Evolutionary conservation across 1,140 invertebrate species (phyloP).

Genomic region (Calosoma granatense): DNA sequence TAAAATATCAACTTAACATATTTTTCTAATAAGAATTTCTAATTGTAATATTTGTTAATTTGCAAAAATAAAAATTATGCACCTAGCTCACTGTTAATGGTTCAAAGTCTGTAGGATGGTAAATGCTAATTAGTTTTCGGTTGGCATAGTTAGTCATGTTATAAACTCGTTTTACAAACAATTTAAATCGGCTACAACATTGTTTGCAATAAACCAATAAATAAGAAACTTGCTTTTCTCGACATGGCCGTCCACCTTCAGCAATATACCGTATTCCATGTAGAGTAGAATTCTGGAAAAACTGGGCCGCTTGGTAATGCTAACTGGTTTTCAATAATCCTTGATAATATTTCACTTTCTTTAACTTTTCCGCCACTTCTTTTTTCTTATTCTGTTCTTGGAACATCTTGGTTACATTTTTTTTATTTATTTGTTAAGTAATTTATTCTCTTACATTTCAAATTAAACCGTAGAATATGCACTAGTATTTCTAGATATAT

Average conservation of each 20-base stretch:
- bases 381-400: not conserved
- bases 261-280: constrained; percentile 51
- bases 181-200: not conserved
- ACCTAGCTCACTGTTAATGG: not conserved
- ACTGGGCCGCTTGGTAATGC: not conserved
- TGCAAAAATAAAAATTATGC: not conserved
- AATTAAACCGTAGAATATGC: too few species aligned
- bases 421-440: too few species aligned
- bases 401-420: too few species aligned
- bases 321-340: not conserved
- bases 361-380: not conserved
- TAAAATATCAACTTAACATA: not conserved
- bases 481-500: too few species aligned
- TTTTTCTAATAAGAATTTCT: not conserved
- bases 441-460: too few species aligned
- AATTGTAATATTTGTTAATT: too few species aligned
- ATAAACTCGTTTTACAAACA: not conserved
- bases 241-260: constrained; percentile 52
- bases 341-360: not conserved
- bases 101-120: too few species aligned
- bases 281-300: constrained; percentile 1
- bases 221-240: constrained; percentile 46
- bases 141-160: too few species aligned
- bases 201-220: constrained; percentile 9
- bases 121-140: too few species aligned